A percentile compares a stretch with the other conserved stretches of the same genome.
phyloP scores from a whole-genome alignment of 1,140 invertebrate genomes.

The Arctopsyche grandis region DNA sequence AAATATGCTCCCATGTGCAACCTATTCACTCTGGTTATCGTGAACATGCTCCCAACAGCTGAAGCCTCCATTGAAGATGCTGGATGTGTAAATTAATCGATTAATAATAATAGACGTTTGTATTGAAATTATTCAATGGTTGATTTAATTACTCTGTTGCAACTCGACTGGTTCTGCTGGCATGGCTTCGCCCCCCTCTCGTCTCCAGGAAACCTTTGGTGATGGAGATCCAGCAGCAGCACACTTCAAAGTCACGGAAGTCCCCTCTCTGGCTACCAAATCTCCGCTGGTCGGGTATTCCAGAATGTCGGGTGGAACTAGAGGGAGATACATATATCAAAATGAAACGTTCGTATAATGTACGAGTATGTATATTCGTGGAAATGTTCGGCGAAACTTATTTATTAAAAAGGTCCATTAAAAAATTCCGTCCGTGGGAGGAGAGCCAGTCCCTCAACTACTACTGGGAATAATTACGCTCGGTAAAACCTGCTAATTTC shows the following conservation, averaged over 20 bases:
- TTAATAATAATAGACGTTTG: background rate
- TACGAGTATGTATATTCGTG: too few species aligned
- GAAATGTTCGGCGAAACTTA: background rate
- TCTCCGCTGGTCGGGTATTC: conserved; percentile 88
- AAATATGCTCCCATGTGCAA: conserved; percentile 92
- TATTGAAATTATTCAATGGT: background rate
- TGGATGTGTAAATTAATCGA: conserved; percentile 18
- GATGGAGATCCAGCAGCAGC: conserved; percentile 82
- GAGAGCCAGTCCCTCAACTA: background rate
- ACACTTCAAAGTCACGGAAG: conserved; percentile 85
- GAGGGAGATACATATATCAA: conserved; percentile 9
- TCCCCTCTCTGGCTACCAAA: conserved; percentile 86
- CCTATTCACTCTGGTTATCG: conserved; percentile 82
- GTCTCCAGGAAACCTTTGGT: conserved; percentile 84
- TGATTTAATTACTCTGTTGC: conserved; percentile 59
- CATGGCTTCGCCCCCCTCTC: conserved; percentile 78
- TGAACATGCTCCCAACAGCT: conserved; percentile 50
- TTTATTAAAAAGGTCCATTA: conserved; percentile 19
- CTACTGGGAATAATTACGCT: conserved; percentile 8
- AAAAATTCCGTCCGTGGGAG: background rate
- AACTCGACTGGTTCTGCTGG: conserved; percentile 63
- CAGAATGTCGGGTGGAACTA: conserved; percentile 88
- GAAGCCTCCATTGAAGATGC: conserved; percentile 49
- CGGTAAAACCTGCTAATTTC: conserved; percentile 25
- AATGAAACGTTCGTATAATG: background rate